Percentiles rank a stretch among this genome's conserved stretches.
Conservation (phyloP, 2,113 vertebrate genomes). For the Cryptomyrus ogoouensis region DNA sequence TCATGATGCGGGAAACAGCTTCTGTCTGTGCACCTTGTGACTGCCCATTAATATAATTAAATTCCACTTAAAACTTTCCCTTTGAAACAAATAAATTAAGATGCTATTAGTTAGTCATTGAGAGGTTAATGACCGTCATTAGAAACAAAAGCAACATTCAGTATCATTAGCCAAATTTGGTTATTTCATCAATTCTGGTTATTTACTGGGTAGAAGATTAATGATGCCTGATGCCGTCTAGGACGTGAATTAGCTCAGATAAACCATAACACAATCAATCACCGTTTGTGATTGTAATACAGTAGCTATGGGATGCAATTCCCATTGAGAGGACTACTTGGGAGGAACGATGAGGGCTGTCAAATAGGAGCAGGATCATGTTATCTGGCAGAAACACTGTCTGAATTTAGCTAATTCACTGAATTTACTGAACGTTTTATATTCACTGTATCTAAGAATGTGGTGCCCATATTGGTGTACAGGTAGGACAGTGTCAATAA, state of each 20-base stretch:
- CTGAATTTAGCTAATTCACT: background rate
- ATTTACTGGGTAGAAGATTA: conserved; percentile 91
- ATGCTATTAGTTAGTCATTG: conserved; percentile 77
- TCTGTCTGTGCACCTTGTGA: conserved; percentile 48
- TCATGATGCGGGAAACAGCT: background rate
- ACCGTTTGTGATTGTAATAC: conserved; percentile 73
- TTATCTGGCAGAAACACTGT: background rate
- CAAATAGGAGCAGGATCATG: background rate
- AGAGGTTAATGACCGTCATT: conserved; percentile 83
- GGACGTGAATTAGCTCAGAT: conserved; percentile 95
- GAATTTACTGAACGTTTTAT: background rate
- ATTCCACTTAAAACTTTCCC: conserved; percentile 64
- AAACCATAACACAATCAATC: conserved; percentile 97
- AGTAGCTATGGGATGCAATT: conserved; percentile 35
- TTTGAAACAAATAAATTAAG: conserved; percentile 72
- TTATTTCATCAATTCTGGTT: conserved; percentile 98
- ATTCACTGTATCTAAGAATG: background rate
- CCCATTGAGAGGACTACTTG: background rate
- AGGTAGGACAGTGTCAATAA: background rate
- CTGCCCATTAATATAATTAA: conserved; percentile 62
- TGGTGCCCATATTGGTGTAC: background rate
- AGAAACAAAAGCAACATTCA: conserved; percentile 85
- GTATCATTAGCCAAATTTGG: conserved; percentile 92
- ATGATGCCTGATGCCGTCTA: conserved; percentile 80
- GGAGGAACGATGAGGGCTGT: background rate